Percentiles rank a stretch among this genome's conserved stretches.
phyloP scores from a whole-genome alignment of 2,888 invertebrate genomes.

The Diarsia dahlii region DNA sequence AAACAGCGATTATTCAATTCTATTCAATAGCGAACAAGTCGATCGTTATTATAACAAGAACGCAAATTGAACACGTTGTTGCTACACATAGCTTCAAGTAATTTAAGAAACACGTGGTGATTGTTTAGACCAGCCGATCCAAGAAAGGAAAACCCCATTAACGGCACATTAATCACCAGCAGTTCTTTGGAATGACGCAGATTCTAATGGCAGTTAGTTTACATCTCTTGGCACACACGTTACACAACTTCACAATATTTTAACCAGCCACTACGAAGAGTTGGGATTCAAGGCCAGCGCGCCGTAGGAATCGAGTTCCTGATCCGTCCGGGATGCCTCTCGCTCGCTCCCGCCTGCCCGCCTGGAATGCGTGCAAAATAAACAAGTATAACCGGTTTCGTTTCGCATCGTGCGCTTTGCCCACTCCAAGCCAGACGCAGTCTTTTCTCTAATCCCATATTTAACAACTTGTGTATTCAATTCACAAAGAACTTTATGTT shows the following conservation, averaged over 20 bases:
- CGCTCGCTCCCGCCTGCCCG: slow-evolving; percentile 84
- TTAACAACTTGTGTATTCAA: slow-evolving; percentile 70
- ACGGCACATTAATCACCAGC: slow-evolving; percentile 49
- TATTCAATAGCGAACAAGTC: slow-evolving; percentile 8
- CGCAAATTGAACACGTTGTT: slow-evolving; percentile 14
- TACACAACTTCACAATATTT: slow-evolving; percentile 74
- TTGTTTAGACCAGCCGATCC: slow-evolving; percentile 36
- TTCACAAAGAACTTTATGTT: slow-evolving; percentile 54
- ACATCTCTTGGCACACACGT: slow-evolving; percentile 69
- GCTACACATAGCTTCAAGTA: slow-evolving; percentile 17
- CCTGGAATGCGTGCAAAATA: slow-evolving; percentile 90
- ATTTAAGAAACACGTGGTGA: slow-evolving; percentile 30
- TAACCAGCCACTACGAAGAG: slow-evolving; percentile 70
- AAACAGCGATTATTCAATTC: slow-evolving; percentile 1
- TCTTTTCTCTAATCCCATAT: slow-evolving; percentile 78
- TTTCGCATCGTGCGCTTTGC: slow-evolving; percentile 84
- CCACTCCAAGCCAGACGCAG: slow-evolving; percentile 77
- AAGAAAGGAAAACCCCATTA: slow-evolving; percentile 33
- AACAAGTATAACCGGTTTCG: slow-evolving; percentile 88
- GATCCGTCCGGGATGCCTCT: slow-evolving; percentile 83
- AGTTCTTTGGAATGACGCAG: slow-evolving; percentile 71
- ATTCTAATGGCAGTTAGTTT: slow-evolving; percentile 69
- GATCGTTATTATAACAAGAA: slow-evolving; percentile 10
- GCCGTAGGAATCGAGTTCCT: slow-evolving; percentile 83
- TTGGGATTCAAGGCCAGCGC: slow-evolving; percentile 84